Evolutionary conservation across 1,140 invertebrate species (phyloP).

Genomic region (Pectinophora gossypiella): DNA sequence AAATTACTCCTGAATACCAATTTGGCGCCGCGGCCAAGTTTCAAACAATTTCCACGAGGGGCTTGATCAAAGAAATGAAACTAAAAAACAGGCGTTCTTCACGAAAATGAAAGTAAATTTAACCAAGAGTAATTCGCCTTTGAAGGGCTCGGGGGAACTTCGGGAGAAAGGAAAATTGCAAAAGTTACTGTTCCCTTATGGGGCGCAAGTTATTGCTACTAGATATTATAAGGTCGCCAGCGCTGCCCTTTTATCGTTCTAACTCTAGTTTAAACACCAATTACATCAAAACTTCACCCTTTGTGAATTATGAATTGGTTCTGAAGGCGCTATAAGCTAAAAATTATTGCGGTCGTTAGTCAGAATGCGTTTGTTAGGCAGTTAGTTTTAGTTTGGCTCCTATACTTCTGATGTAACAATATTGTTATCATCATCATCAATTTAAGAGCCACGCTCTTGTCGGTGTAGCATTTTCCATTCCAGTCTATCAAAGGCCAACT

Average conservation of each 20-base stretch:
- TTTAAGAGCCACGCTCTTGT: too few relatives aligned
- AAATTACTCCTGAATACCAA: constrained; percentile 65
- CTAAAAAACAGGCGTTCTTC: constrained; percentile 57
- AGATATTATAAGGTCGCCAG: constrained; percentile 34
- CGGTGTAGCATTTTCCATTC: too few relatives aligned
- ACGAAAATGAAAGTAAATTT: constrained; percentile 68
- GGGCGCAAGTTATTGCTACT: constrained; percentile 37
- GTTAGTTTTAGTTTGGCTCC: too few relatives aligned
- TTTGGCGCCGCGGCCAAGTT: constrained; percentile 45
- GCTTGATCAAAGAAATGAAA: constrained; percentile 70
- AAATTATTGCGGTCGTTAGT: constrained; percentile 26
- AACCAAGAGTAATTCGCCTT: constrained; percentile 67
- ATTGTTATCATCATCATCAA: too few relatives aligned
- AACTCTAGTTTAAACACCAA: constrained; percentile 31
- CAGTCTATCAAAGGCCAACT: too few relatives aligned
- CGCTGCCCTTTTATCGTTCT: constrained; percentile 28
- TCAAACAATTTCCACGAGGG: constrained; percentile 62
- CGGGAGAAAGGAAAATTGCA: constrained; percentile 57
- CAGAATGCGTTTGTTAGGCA: too few relatives aligned
- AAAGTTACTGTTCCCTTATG: constrained; percentile 68
- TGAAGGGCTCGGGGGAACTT: constrained; percentile 52
- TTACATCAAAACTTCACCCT: constrained; percentile 25
- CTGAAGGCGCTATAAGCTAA: constrained; percentile 21
- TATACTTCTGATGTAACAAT: too few relatives aligned
- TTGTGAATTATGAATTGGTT: constrained; percentile 30